Conservation (phyloP, 2,797 vertebrate species). For the Eurystomus glaucurus region DNA sequence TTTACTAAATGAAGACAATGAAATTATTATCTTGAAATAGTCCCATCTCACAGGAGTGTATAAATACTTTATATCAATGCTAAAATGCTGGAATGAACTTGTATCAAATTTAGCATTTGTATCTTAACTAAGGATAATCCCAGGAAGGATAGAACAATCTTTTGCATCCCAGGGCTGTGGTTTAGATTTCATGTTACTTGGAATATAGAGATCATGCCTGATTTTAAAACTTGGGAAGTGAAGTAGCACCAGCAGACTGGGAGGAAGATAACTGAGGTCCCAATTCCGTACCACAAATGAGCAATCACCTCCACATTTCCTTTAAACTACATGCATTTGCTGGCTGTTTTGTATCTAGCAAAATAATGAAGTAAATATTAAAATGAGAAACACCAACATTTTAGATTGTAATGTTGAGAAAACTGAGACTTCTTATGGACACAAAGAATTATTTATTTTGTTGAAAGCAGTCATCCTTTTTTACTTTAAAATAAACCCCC, state of each 20-base stretch:
- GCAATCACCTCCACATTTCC: background rate
- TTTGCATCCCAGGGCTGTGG: background rate
- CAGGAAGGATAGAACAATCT: background rate
- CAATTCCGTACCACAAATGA: background rate
- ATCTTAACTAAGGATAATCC: background rate
- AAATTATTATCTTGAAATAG: background rate
- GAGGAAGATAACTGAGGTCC: background rate
- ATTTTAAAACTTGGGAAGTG: background rate
- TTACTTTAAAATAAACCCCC: background rate
- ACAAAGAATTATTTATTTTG: background rate
- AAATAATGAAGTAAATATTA: background rate
- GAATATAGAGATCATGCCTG: background rate
- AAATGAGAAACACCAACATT: background rate
- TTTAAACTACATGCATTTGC: background rate
- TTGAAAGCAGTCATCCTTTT: background rate
- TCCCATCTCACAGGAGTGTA: background rate
- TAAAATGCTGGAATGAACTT: background rate
- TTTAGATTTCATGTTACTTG: background rate
- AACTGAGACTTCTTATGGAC: background rate
- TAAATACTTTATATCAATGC: background rate
- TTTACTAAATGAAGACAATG: background rate
- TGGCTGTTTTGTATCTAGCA: background rate
- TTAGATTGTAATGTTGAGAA: background rate
- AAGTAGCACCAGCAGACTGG: background rate
- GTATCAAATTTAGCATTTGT: background rate